phyloP scores from a whole-genome alignment of 2,113 vertebrate genomes.

The Boulengeromyrus knoepffleri region DNA sequence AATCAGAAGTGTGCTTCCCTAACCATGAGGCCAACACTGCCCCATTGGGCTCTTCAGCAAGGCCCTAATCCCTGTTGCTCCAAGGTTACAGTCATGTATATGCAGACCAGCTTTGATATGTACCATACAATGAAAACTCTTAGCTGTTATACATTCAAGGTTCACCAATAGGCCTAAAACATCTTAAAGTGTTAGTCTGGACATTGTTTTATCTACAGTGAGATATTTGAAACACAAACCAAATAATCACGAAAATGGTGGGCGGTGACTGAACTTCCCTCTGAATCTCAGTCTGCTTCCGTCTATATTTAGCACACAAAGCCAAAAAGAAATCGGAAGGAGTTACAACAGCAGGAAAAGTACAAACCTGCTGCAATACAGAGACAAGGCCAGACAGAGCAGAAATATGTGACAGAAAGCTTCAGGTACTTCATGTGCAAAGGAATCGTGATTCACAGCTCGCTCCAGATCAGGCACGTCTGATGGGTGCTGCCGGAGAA shows the following conservation, averaged over 20 bases:
- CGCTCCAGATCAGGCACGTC: neutral
- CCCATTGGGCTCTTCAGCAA: neutral
- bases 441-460: neutral
- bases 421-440: neutral
- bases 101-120: neutral
- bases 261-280: neutral
- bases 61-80: neutral
- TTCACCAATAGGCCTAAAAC: neutral
- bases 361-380: neutral
- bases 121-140: neutral
- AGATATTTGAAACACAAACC: neutral
- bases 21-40: too few relatives aligned
- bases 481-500: neutral
- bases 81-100: neutral
- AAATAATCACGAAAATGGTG: neutral
- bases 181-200: neutral
- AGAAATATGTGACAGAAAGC: neutral
- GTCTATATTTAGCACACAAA: neutral
- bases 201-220: neutral
- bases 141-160: neutral
- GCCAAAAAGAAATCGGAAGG: neutral
- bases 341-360: neutral
- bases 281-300: neutral
- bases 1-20: too few relatives aligned
- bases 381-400: neutral